These are phyloP conservation scores for Amitus sp. DNA, from an alignment of 2,888 invertebrate genomes.

Conservation along the genomic window DNA sequence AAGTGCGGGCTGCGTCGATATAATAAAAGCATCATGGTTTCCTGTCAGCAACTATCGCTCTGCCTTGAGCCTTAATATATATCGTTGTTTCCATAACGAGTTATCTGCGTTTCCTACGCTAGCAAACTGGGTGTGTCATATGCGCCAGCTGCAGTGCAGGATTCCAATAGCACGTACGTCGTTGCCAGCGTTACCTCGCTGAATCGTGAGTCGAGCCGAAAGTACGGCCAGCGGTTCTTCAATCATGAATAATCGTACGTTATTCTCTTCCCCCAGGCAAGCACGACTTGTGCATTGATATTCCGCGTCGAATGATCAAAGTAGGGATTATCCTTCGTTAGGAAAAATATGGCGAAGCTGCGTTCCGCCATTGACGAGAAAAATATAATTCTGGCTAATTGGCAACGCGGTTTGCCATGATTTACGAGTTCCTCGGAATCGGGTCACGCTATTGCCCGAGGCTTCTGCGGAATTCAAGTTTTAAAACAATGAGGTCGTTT, in stretches of 20 bases:
- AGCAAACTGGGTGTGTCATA: conserved; percentile 45
- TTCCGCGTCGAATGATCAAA: conserved; percentile 2
- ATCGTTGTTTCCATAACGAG: conserved; percentile 55
- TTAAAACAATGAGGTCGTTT: conserved; percentile 39
- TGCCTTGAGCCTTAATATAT: conserved; percentile 48
- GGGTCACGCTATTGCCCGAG: conserved; percentile 32
- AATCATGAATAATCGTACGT: conserved; percentile 30
- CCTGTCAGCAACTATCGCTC: conserved; percentile 53
- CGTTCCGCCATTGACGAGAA: background rate
- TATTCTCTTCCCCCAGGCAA: conserved; percentile 20
- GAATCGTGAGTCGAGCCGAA: conserved; percentile 42
- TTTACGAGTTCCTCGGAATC: conserved; percentile 27
- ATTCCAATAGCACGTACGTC: conserved; percentile 53
- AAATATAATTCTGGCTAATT: conserved; percentile 31
- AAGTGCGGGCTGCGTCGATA: conserved; percentile 18
- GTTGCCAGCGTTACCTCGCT: conserved; percentile 47
- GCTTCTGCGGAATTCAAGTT: conserved; percentile 36
- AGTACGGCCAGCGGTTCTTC: conserved; percentile 30
- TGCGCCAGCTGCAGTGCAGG: conserved; percentile 59
- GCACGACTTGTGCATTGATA: too few species aligned
- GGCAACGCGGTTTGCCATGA: conserved; percentile 31
- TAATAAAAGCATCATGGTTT: conserved; percentile 29
- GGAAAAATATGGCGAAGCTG: background rate
- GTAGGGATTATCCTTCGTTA: too few species aligned
- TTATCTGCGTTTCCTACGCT: conserved; percentile 62